Percentiles rank a stretch among this genome's conserved stretches.
Evolutionary conservation across 2,113 vertebrate species (phyloP).

Genomic region (Limanda limanda): DNA sequence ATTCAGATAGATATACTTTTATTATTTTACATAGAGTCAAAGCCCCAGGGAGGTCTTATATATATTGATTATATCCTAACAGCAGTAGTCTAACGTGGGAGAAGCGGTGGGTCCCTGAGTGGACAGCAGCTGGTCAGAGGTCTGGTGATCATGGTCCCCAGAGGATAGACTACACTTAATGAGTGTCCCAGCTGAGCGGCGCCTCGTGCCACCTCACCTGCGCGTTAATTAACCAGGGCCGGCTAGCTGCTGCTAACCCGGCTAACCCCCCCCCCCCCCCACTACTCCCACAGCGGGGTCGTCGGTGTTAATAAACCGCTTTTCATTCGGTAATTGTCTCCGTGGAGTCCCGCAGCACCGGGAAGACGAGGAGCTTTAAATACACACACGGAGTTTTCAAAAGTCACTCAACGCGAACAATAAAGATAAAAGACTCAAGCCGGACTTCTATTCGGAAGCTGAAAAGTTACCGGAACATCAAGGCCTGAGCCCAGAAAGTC

Average conservation of each 20-base stretch:
- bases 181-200: conserved; percentile 63
- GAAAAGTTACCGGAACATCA: not conserved
- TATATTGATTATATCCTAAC: not conserved
- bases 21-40: too few relatives aligned
- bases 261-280: conserved; percentile 38
- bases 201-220: conserved; percentile 58
- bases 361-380: not conserved
- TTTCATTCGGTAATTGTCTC: conserved; percentile 34
- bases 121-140: conserved; percentile 28
- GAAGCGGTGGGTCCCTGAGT: not conserved
- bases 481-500: too few relatives aligned
- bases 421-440: not conserved
- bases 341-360: not conserved
- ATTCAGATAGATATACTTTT: not conserved
- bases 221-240: conserved; percentile 62
- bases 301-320: conserved; percentile 61
- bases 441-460: not conserved
- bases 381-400: not conserved
- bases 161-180: conserved; percentile 60
- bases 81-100: not conserved
- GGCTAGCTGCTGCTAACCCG: conserved; percentile 62
- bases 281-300: conserved; percentile 54
- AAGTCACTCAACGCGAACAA: conserved; percentile 26
- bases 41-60: not conserved
- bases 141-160: not conserved